Evolutionary conservation across 2,113 vertebrate species (phyloP), one percentile per base, ranked within the genome.

Genomic region (Sander vitreus): DNA sequence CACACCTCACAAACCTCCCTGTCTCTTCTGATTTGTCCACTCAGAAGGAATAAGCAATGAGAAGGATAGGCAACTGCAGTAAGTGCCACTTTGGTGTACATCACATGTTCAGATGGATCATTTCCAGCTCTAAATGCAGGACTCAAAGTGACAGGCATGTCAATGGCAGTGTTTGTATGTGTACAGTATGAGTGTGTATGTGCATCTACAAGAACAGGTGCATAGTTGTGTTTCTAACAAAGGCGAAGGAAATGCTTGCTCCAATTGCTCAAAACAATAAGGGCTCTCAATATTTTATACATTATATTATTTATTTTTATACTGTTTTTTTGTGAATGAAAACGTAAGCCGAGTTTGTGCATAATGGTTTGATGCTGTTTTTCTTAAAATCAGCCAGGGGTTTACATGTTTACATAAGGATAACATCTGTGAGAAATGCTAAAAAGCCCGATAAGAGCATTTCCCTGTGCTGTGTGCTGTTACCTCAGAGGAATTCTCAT

Each of bases 401-500:
- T 48, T 58, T 47, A 53, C 27, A 55, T 69, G 13, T 83, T 83
- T 64, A 72, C 51, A 59, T 71, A 74, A 76, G 39, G 36, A 50
- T 63, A 53, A 25, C 39, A 67, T 66, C 63, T 74, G 58, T 53
- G 25, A 71, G 50, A 19, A 30, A 33, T n/a, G 12, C 55, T 73
- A 11, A 70, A 80, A 75, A 33, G 73, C 67, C 70, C 78, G 63
- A 67, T 57, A 55, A 83, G 63, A 76, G 69, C n/a, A 64, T 68
- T 19, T 79, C 65, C 33, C 43, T 36, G 53, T 10, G 30, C 27
- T 77, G 4, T 5, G 14, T 16, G 9, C 48, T 1, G 59, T 55
- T 70, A 59, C 80, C 71, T 74, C 18, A 0, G 16, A 73, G 75
- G 70, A 73, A 76, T 79, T 76, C 39, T 54, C 74, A 25, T 67